phyloP scores from a whole-genome alignment of 2,797 vertebrate genomes.

The Dryobates pubescens region DNA sequence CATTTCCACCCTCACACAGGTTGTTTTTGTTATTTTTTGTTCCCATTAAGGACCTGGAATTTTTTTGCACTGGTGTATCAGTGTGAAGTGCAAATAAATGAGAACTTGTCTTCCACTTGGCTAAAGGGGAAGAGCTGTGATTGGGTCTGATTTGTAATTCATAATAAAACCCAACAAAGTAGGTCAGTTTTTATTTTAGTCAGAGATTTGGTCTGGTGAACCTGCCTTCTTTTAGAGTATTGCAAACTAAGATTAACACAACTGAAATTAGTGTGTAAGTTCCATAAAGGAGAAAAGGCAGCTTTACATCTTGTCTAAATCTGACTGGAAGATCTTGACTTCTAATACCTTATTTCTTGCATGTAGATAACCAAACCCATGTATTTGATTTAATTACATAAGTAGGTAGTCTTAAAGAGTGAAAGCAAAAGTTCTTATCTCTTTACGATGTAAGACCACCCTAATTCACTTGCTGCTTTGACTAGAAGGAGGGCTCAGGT shows the following conservation, averaged over 20 bases:
- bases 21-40: neutral
- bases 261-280: neutral
- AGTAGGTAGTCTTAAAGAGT: neutral
- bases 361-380: neutral
- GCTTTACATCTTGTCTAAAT: neutral
- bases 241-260: neutral
- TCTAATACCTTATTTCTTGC: neutral
- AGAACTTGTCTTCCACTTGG: neutral
- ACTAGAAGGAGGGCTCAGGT: neutral
- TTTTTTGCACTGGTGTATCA: neutral
- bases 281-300: neutral
- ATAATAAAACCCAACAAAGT: neutral
- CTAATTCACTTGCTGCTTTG: neutral
- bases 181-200: neutral
- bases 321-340: neutral
- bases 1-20: neutral
- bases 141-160: neutral
- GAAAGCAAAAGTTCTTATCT: neutral
- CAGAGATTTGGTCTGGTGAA: neutral
- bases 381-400: slow-evolving; percentile 1
- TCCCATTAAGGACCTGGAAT: neutral
- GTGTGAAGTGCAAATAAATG: neutral
- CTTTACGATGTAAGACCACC: neutral
- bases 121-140: neutral
- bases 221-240: neutral